Base-by-base conservation (phyloP, 1,140 invertebrate genomes). In the Calliopsis andreniformis region DNA sequence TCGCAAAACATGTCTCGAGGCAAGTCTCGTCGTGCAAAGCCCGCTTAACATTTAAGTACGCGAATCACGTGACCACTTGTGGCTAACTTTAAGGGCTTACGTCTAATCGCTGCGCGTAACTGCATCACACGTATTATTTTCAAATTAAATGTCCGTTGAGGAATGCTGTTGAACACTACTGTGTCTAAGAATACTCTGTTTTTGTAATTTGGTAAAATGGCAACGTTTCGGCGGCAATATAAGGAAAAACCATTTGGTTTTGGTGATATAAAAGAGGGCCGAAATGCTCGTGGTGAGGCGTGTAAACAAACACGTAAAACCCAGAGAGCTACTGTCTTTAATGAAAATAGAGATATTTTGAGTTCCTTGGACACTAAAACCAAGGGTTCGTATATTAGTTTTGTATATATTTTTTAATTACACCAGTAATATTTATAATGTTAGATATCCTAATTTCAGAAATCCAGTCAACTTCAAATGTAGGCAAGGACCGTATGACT, bases 221-320 rank as follows among this genome's bases (percentile, higher is more conserved):
- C 61, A 14, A 12, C 39, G 28, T 67, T 64, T 6, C 43, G 30
- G 16, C 20, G 63, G 7, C 61, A 62, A 18, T 85, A 80, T n/a
- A 86, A 86, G 28, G 39, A 67, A 47, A 68, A 69, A 10, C 43
- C 62, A 7, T 12, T 25, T 0, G 78, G 77, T n/a, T 80, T 83
- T 49, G 76, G 63, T 0, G 47, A 85, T 3, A 2, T 30, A 5
- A 51, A 58, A 1, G 18, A 47, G 3, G 56, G 32, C 8, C 73
- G 83, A 3, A 12, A 53, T 42, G 6, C 78, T 25, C 73, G 85
- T 1, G 25, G 59, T 1, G 47, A 39, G 14, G 35, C 67, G 0
- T 56, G 61, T 3, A 51, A 79, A 10, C 32, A 61, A 53, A 28
- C 23, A 10, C 63, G 85, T 4, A 78, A 45, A 14, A 42, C 69